Percentiles rank a stretch among this genome's conserved stretches.
Conservation (phyloP, 2,888 invertebrate species). For the Aricia artaxerxes region DNA sequence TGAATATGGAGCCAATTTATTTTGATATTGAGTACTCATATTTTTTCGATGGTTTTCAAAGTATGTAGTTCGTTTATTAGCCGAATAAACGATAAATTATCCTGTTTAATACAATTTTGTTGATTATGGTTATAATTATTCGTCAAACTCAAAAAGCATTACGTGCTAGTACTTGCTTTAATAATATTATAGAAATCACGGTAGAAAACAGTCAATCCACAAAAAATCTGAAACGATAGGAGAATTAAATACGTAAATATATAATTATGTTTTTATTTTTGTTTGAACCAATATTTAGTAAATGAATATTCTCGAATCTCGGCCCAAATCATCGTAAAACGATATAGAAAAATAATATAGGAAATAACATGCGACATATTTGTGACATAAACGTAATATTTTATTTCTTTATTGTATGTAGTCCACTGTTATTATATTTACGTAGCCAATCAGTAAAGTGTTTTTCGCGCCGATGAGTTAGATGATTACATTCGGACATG, state of each 20-base stretch:
- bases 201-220: no score
- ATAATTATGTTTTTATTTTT: no score
- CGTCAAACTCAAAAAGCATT: background rate
- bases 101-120: background rate
- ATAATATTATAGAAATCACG: background rate
- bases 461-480: conserved; percentile 14
- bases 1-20: conserved; percentile 8
- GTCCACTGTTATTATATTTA: conserved; percentile 14
- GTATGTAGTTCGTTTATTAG: background rate
- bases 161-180: background rate
- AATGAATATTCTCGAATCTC: background rate
- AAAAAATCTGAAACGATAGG: no score
- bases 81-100: background rate
- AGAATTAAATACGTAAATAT: no score
- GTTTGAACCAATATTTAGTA: no score
- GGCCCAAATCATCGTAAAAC: background rate
- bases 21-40: background rate
- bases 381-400: background rate
- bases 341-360: background rate
- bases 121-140: background rate
- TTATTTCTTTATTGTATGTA: conserved; percentile 8
- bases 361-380: background rate
- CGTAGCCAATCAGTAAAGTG: conserved; percentile 22
- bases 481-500: conserved; percentile 16
- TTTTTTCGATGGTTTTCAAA: background rate